Base-by-base conservation (phyloP, 2,888 invertebrate species). In the Steinernema scapterisci region DNA sequence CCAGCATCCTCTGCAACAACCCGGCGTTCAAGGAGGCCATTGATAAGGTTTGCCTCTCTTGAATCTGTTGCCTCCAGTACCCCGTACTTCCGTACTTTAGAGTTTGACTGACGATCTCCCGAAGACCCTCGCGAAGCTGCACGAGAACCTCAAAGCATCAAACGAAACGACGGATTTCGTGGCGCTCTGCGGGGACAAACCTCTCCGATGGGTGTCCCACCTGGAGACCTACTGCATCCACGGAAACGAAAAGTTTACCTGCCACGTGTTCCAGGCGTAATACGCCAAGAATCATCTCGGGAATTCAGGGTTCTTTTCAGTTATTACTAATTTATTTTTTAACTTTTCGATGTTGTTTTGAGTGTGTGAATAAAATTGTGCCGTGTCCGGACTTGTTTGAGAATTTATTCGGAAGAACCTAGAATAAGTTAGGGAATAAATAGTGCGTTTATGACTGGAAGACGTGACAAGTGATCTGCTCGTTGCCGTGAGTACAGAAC, bases 61-160 rank as follows among this genome's bases (percentile, higher is more conserved):
- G 25, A 23, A 13, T 13, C 25, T 23, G 45, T 44, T 44, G 7
- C 45, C 7, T 16, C 16, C 45, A 11, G 45, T 44, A 11, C 16
- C 45, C 7, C 16, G 16, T 44, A 54, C 51, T n/a, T n/a, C n/a
- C 9, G 19, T 51, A 7, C 25, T 54, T 25, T 25, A 54, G 54
- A 54, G 54, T 25, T 54, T 54, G 54, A 54, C 54, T 25, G 54
- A 54, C 54, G 54, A 54, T 23, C 54, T 54, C 11, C 54, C 54
- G 6, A 54, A 54, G 23, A 54, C 54, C 6, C 54, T 54, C 23
- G 54, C 54, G 3, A 54, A 54, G 54, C 25, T 54, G n/a, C 54
- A 54, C 54, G 54, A 54, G 54, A 54, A 54, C 25, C 54, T 54
- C 23, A n/a, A 54, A 16, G 21, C 54, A 6, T 54, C 54, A 6